phyloP scores from a whole-genome alignment of 2,888 invertebrate species.

The Augiades crinisus region DNA sequence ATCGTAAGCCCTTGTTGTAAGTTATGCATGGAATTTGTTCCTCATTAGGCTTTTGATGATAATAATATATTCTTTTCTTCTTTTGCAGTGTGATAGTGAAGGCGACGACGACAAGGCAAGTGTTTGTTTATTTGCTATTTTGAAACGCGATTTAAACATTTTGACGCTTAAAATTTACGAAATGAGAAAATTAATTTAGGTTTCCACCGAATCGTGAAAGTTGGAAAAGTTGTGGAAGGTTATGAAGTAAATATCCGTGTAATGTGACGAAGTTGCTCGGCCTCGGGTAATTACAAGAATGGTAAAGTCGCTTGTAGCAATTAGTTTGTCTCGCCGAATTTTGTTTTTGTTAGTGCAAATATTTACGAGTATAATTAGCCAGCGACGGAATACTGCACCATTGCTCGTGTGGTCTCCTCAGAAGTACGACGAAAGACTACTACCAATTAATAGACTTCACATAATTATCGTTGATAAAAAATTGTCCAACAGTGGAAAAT shows the following conservation, averaged over 20 bases:
- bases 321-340: slow-evolving; percentile 7
- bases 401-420: no score
- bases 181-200: slow-evolving; percentile 69
- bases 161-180: slow-evolving; percentile 47
- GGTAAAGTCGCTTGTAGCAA: slow-evolving; percentile 48
- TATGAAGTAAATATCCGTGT: slow-evolving; percentile 74
- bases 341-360: not conserved
- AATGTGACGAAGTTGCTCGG: slow-evolving; percentile 75
- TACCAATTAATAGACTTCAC: no score
- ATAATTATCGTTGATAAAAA: no score
- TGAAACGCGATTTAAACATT: slow-evolving; percentile 13
- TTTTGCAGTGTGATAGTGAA: slow-evolving; percentile 95
- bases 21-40: slow-evolving; percentile 23
- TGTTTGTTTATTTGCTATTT: slow-evolving; percentile 47
- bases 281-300: slow-evolving; percentile 64
- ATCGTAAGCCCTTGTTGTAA: slow-evolving; percentile 21
- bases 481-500: no score
- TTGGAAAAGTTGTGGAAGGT: slow-evolving; percentile 68
- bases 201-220: slow-evolving; percentile 54
- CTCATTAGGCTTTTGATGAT: not conserved
- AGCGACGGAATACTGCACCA: no score
- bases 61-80: slow-evolving; percentile 59
- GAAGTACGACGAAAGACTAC: no score
- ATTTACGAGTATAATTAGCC: not conserved
- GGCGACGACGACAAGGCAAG: slow-evolving; percentile 95